Evolutionary conservation across 2,113 vertebrate genomes (phyloP).

Genomic region (Laterallus jamaicensis): DNA sequence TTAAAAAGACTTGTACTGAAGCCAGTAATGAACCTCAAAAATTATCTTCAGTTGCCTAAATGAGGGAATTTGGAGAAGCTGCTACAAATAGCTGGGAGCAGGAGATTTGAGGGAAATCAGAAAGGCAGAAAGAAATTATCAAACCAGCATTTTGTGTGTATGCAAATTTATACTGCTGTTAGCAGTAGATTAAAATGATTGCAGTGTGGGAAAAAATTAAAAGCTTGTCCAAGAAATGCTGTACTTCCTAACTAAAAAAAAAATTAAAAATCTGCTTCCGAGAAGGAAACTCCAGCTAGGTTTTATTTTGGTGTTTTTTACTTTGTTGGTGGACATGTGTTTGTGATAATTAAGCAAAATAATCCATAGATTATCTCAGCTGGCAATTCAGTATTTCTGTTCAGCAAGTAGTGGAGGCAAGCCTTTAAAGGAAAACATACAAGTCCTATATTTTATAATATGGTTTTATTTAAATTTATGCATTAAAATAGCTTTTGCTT

Average conservation of each 20-base stretch:
- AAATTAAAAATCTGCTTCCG: not conserved
- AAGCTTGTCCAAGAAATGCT: not conserved
- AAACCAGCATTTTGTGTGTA: not conserved
- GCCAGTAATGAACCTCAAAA: slow-evolving; percentile 55
- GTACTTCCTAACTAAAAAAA: not conserved
- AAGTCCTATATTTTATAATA: slow-evolving; percentile 17
- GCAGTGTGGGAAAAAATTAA: not conserved
- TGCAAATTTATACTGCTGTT: slow-evolving; percentile 1
- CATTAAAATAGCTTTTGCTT: slow-evolving; percentile 44
- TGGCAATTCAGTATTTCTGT: slow-evolving; percentile 21
- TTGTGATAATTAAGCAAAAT: slow-evolving; percentile 7
- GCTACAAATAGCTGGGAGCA: not conserved
- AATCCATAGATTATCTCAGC: not conserved
- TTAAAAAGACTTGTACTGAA: slow-evolving; percentile 52
- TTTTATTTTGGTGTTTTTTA: not conserved
- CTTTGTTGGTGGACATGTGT: not conserved
- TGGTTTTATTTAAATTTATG: not conserved
- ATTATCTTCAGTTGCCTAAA: slow-evolving; percentile 12
- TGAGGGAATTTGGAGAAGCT: slow-evolving; percentile 53
- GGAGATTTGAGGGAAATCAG: not conserved
- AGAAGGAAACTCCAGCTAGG: not conserved
- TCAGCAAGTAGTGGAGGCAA: not conserved
- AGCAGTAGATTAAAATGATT: slow-evolving; percentile 34
- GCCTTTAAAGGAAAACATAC: slow-evolving; percentile 27
- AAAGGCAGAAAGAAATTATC: not conserved